Percentiles rank a stretch among this genome's conserved stretches.
phyloP scores from a whole-genome alignment of 2,888 invertebrate genomes.

The Eilema sororculum region DNA sequence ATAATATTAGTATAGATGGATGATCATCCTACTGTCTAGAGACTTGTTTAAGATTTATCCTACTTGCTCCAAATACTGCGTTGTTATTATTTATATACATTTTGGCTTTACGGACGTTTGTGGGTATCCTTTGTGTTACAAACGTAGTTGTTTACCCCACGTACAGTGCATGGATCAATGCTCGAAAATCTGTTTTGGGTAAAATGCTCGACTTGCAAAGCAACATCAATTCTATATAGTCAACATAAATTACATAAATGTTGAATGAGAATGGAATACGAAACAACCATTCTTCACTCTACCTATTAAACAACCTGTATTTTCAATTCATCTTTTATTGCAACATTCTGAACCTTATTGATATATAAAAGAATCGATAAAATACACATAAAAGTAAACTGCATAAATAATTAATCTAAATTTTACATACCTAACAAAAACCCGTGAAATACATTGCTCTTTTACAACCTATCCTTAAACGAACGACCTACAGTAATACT shows the following conservation, averaged over 20 bases:
- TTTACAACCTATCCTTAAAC: slow-evolving; percentile 3
- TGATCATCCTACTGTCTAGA: background rate
- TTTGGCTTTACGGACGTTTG: background rate
- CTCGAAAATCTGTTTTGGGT: background rate
- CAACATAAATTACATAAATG: background rate
- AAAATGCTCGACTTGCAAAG: background rate
- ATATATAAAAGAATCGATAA: background rate
- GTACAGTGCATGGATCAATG: background rate
- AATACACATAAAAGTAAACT: background rate
- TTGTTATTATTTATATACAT: background rate
- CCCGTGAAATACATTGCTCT: background rate
- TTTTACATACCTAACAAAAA: slow-evolving; percentile 5
- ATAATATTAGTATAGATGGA: no score
- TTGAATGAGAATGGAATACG: background rate
- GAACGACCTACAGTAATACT: background rate
- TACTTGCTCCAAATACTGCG: background rate
- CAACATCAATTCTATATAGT: background rate
- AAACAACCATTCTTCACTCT: background rate
- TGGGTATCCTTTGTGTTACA: background rate
- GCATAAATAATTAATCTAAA: background rate
- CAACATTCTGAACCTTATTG: background rate
- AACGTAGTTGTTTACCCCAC: background rate
- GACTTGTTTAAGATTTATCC: background rate
- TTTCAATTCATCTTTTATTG: background rate
- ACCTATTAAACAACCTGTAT: background rate